Evolutionary conservation across 2,797 vertebrate species (phyloP), one percentile per base, ranked within the genome.

Genomic region (Propithecus perrieri): DNA sequence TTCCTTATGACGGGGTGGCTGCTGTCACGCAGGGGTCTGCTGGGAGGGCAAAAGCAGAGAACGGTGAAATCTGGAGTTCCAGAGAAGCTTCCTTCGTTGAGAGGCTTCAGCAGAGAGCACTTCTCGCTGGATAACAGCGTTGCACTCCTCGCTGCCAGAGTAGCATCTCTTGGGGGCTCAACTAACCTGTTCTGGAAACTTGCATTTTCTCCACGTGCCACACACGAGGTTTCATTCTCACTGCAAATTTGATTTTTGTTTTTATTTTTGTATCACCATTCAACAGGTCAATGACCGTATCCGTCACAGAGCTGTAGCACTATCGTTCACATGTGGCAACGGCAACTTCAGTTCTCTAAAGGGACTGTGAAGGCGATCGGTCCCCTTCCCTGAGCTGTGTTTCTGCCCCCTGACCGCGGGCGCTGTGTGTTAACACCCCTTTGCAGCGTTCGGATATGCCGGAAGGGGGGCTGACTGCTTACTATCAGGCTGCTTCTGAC

Each of bases 401-500:
- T 86, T 93, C 92, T 41, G 13, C 95, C 94, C 76, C 48, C 43
- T 41, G 48, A 80, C 90, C 85, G 65, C 48, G 91, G 94, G 95
- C 86, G 63, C 94, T 53, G 24, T 80, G 90, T 93, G 89, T 96
- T 98, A 97, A 96, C 96, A 85, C 96, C 89, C 85, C 94, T 93
- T 98, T 97, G 61, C 71, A 95, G 96, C 55, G 1, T 96, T 94
- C 88, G 93, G 96, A 97, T 97, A 96, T 93, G 92, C 97, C 97
- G 8, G 72, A 41, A 59, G 96, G 97, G 96, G 90, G 65, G 50
- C n/a, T 18, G 94, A 98, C 94, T 80, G 96, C 97, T 98, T 96
- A 96, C 97, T 98, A 93, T 98, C 98, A 97, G 98, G 96, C 97
- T 98, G 95, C 97, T 98, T 98, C 98, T 98, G 98, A 98, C 98